Percentiles rank a stretch among this genome's conserved stretches.
These are phyloP conservation scores for Silurus lanzhouensis DNA, from an alignment of 2,797 vertebrate genomes.

Conservation along the genomic window DNA sequence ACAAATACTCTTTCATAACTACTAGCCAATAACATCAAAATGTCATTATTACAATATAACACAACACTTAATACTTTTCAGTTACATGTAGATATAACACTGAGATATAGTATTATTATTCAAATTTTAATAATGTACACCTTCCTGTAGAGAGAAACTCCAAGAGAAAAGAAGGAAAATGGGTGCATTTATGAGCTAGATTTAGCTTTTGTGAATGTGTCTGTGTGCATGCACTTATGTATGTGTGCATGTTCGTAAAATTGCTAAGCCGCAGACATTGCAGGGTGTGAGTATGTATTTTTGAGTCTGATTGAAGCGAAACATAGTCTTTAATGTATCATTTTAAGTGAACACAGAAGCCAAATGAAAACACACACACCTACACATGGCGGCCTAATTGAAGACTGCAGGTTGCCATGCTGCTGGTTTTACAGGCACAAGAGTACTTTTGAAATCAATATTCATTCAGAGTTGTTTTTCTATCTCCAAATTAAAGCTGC, in stretches of 20 bases:
- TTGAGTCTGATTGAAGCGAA: conserved; percentile 82
- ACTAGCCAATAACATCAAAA: not conserved
- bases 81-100: not conserved
- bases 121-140: not conserved
- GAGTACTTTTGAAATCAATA: conserved; percentile 76
- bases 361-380: conserved; percentile 83
- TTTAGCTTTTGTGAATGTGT: conserved; percentile 64
- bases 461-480: conserved; percentile 76
- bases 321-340: conserved; percentile 87
- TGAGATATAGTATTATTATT: not conserved
- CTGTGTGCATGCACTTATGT: not conserved
- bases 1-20: not conserved
- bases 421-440: conserved; percentile 64
- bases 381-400: conserved; percentile 85
- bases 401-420: conserved; percentile 82
- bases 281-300: conserved; percentile 84
- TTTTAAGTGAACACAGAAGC: conserved; percentile 82
- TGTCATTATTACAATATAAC: no score
- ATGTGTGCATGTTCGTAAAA: conserved; percentile 33
- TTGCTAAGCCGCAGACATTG: conserved; percentile 70
- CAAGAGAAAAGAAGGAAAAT: conserved; percentile 61
- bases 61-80: not conserved
- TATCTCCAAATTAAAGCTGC: conserved; percentile 78
- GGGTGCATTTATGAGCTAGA: conserved; percentile 72
- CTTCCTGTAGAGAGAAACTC: conserved; percentile 5